Evolutionary conservation across 2,113 vertebrate genomes (phyloP).

Genomic region (Clinocottus analis): DNA sequence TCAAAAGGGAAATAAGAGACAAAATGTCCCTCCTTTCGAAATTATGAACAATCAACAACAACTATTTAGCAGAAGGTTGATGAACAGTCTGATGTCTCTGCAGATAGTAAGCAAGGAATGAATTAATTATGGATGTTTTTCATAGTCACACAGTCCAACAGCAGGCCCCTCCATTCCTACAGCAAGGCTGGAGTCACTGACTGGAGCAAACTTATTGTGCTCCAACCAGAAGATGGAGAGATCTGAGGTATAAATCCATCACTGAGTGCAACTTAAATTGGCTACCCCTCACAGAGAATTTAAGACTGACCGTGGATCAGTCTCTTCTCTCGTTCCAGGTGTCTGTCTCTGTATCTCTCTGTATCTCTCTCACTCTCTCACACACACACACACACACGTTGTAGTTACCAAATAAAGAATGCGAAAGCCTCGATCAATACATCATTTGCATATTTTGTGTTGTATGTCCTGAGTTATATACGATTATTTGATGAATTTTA

Average conservation of each 20-base stretch:
- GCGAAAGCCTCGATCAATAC: background rate
- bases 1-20: background rate
- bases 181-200: background rate
- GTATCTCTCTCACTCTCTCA: no score
- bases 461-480: background rate
- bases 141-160: slow-evolving; percentile 12
- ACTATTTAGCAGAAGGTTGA: slow-evolving; percentile 7
- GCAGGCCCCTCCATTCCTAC: slow-evolving; percentile 7
- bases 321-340: no score
- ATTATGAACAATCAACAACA: background rate
- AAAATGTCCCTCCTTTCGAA: background rate
- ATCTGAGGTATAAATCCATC: slow-evolving; percentile 31
- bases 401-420: background rate
- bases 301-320: slow-evolving; percentile 13
- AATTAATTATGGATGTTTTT: slow-evolving; percentile 15
- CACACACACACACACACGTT: background rate
- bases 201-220: slow-evolving; percentile 6
- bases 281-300: slow-evolving; percentile 22
- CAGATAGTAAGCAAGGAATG: background rate
- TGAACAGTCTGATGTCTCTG: background rate
- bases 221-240: slow-evolving; percentile 14
- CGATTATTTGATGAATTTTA: background rate
- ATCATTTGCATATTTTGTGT: background rate
- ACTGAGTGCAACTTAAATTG: slow-evolving; percentile 32
- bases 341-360: no score